phyloP scores from a whole-genome alignment of 2,888 invertebrate genomes.

The Chymomyza amoena region DNA sequence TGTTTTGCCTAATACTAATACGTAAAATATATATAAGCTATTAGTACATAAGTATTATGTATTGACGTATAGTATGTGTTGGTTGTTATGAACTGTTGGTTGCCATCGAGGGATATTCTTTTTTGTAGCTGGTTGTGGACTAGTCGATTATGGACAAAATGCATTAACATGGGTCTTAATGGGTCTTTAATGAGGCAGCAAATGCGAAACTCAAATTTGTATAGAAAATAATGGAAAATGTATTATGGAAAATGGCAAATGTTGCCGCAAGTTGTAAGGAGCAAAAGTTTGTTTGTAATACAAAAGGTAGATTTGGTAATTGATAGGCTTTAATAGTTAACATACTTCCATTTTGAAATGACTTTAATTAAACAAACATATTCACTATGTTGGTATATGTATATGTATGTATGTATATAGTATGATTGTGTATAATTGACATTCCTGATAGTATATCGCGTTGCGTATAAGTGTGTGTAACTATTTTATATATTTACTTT shows the following conservation, averaged over 20 bases:
- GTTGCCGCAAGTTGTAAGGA: background rate
- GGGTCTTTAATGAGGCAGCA: background rate
- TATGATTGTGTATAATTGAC: background rate
- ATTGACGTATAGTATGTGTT: background rate
- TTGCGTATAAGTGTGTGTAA: conserved; percentile 7
- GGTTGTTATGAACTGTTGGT: background rate
- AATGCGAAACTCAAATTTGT: background rate
- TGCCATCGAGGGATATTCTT: background rate
- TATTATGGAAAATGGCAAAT: background rate
- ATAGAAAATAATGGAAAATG: background rate
- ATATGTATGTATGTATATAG: conserved; percentile 4
- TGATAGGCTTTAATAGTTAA: conserved; percentile 32
- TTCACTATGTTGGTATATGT: background rate
- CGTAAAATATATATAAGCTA: background rate
- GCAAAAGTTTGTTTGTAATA: background rate
- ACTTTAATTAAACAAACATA: conserved; percentile 1
- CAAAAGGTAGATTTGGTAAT: conserved; percentile 7
- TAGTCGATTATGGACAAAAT: conserved; percentile 1
- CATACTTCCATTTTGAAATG: conserved; percentile 10
- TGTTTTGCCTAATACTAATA: background rate
- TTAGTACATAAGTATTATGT: background rate
- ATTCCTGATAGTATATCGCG: too few species aligned
- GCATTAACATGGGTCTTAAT: conserved; percentile 1
- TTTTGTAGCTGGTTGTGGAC: background rate
- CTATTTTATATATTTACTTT: conserved; percentile 45